Conservation (phyloP, 2,888 invertebrate genomes). For the Notodonta ziczac region DNA sequence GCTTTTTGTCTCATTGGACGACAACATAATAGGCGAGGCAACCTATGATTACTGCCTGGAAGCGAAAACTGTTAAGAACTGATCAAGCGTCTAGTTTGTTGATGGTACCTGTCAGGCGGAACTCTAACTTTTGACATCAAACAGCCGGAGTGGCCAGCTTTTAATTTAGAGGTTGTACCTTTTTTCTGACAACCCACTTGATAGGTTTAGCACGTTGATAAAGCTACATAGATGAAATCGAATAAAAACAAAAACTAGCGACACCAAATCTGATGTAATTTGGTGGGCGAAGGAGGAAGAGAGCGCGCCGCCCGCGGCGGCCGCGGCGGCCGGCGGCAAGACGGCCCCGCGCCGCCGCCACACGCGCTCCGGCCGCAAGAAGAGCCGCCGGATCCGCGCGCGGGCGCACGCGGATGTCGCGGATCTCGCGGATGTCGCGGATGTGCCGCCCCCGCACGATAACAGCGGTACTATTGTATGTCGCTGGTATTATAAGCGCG, state of each 20-base stretch:
- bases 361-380: constrained; percentile 71
- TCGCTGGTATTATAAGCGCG: constrained; percentile 16
- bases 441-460: constrained; percentile 11
- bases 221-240: constrained; percentile 2
- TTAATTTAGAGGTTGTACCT: no score
- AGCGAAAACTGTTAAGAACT: no score
- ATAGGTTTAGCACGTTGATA: no score
- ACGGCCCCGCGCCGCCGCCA: constrained; percentile 58
- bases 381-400: constrained; percentile 53
- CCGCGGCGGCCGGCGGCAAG: constrained; percentile 26
- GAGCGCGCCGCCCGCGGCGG: constrained; percentile 7
- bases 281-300: constrained; percentile 23
- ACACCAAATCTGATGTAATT: neutral
- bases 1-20: no score
- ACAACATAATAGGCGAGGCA: no score
- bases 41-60: no score
- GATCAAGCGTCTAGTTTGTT: no score
- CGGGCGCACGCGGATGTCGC: constrained; percentile 23
- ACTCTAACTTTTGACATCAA: no score
- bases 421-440: constrained; percentile 11
- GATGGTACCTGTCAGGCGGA: no score
- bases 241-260: constrained; percentile 13
- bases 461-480: constrained; percentile 36
- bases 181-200: no score
- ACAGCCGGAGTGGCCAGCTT: no score